A percentile compares a stretch with the other conserved stretches of the same genome.
Evolutionary conservation across 1,140 invertebrate genomes (phyloP).

Genomic region (Epicauta chinensis): DNA sequence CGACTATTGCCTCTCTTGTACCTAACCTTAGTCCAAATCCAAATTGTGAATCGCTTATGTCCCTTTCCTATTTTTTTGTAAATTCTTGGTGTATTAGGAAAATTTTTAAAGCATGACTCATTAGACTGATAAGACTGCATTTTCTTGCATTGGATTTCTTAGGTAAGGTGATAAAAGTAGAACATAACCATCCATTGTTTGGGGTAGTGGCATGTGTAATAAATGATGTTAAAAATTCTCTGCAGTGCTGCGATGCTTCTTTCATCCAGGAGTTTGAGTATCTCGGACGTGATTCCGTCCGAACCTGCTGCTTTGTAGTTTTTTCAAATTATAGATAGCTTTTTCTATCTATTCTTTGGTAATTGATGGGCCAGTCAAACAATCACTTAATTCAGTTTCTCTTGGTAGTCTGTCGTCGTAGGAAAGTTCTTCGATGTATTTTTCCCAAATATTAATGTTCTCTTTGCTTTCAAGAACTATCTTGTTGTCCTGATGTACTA

Average conservation of each 20-base stretch:
- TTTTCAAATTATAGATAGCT: not conserved
- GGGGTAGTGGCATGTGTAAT: not conserved
- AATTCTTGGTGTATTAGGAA: not conserved
- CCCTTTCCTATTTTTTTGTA: not conserved
- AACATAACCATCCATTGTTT: not conserved
- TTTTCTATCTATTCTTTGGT: not conserved
- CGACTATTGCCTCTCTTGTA: not conserved
- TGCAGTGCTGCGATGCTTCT: not conserved
- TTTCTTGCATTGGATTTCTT: not conserved
- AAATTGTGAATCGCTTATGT: not conserved
- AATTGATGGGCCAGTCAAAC: not conserved
- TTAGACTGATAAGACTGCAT: not conserved
- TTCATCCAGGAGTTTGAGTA: not conserved
- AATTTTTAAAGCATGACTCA: not conserved
- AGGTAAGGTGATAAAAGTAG: not conserved
- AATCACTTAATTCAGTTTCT: too few species aligned
- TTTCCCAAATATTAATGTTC: too few species aligned
- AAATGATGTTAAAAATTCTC: not conserved
- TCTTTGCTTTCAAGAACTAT: too few species aligned
- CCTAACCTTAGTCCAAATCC: not conserved
- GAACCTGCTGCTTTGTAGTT: not conserved
- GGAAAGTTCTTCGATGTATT: too few species aligned
- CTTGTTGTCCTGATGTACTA: too few species aligned
- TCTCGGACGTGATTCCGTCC: not conserved
- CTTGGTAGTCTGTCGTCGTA: too few species aligned